Conservation (phyloP, 2,113 vertebrate species). For the Gymnocephalus cernua region DNA sequence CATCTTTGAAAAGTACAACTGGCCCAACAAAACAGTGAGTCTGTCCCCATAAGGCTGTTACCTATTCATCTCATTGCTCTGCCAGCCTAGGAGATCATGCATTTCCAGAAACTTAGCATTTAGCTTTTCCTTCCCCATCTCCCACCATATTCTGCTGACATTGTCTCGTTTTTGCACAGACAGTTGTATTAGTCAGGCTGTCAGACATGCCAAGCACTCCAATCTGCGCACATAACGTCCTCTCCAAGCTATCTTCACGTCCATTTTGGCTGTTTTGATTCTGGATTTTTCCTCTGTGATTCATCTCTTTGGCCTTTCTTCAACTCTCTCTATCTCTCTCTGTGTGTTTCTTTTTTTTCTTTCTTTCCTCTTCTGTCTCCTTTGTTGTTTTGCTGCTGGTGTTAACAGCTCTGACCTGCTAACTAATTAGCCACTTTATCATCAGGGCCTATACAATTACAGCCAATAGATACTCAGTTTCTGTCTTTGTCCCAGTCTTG, state of each 20-base stretch:
- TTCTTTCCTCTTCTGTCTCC: constrained; percentile 22
- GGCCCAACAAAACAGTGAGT: constrained; percentile 98
- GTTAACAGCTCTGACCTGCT: constrained; percentile 77
- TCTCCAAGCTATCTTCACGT: constrained; percentile 44
- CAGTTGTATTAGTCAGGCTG: constrained; percentile 39
- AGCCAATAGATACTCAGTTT: constrained; percentile 48
- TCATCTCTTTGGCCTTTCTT: constrained; percentile 34
- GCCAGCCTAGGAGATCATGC: constrained; percentile 28
- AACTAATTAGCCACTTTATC: constrained; percentile 79
- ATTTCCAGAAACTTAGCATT: constrained; percentile 35
- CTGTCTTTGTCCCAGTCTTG: constrained; percentile 40
- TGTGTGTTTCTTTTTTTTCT: constrained; percentile 1
- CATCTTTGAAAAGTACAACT: constrained; percentile 98
- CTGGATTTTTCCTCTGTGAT: constrained; percentile 26
- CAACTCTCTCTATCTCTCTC: constrained; percentile 2
- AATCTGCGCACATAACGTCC: constrained; percentile 53
- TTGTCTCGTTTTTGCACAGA: constrained; percentile 46
- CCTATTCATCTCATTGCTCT: constrained; percentile 27
- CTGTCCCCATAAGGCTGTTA: constrained; percentile 32
- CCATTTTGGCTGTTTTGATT: constrained; percentile 38
- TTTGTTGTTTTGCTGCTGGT: constrained; percentile 60
- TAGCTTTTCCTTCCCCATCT: constrained; percentile 8
- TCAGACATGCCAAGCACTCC: constrained; percentile 51
- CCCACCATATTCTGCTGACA: constrained; percentile 29
- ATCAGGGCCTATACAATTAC: constrained; percentile 64